Conservation (phyloP, 2,113 vertebrate species). For the Scomber colias region DNA sequence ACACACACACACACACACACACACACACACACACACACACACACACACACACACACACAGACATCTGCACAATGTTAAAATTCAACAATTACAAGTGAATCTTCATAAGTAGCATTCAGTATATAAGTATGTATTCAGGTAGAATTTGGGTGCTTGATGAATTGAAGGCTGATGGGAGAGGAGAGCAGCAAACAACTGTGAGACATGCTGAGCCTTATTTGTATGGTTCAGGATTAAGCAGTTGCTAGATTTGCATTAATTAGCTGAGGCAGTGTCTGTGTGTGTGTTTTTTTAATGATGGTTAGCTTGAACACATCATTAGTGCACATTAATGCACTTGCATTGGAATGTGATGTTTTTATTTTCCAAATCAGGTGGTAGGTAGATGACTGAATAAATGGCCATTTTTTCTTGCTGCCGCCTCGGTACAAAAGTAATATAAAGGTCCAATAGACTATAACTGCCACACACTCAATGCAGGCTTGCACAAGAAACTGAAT, state of each 20-base stretch:
- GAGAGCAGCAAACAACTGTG: neutral
- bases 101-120: conserved; percentile 1
- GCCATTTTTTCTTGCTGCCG: neutral
- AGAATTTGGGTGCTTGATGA: neutral
- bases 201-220: neutral
- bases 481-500: neutral
- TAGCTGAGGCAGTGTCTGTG: no score
- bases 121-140: neutral
- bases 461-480: neutral
- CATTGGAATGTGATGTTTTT: neutral
- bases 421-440: neutral
- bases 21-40: neutral
- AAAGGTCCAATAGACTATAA: neutral
- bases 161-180: neutral
- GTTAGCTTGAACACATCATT: neutral
- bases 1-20: neutral
- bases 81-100: conserved; percentile 1
- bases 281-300: neutral
- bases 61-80: neutral
- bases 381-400: no score
- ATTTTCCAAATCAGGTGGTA: no score
- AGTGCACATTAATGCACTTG: neutral
- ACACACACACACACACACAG: no score
- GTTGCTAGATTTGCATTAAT: neutral
- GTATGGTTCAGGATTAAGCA: neutral